Percentiles rank a stretch among this genome's conserved stretches.
Conservation (phyloP, 2,113 vertebrate genomes). For the Notothenia rossii region DNA sequence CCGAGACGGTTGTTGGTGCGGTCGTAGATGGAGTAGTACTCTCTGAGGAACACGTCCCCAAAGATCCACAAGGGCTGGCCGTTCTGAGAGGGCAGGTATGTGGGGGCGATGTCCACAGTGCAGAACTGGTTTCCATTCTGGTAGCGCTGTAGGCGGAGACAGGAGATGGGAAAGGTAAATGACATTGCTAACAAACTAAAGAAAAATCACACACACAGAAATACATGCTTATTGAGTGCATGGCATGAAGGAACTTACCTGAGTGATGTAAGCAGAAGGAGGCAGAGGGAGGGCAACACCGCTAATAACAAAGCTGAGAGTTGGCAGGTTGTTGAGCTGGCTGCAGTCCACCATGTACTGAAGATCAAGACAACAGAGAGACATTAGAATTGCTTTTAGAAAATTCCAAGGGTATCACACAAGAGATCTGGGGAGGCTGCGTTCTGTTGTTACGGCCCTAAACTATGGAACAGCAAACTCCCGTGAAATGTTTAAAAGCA, state of each 20-base stretch:
- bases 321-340: constrained; percentile 69
- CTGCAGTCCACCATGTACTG: constrained; percentile 76
- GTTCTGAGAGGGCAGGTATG: constrained; percentile 74
- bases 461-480: no score
- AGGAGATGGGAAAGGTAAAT: neutral
- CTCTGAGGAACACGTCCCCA: constrained; percentile 80
- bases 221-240: neutral
- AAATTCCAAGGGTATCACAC: no score
- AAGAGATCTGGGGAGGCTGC: no score
- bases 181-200: neutral
- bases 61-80: constrained; percentile 81
- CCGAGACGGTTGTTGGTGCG: constrained; percentile 75
- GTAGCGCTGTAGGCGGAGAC: constrained; percentile 24
- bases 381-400: neutral
- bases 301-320: constrained; percentile 73
- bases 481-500: no score
- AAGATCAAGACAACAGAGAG: constrained; percentile 13
- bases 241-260: constrained; percentile 36
- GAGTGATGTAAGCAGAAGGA: constrained; percentile 70
- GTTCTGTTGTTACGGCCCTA: no score
- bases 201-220: neutral
- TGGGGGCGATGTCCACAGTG: constrained; percentile 67
- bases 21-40: constrained; percentile 80
- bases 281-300: constrained; percentile 66
- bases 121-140: constrained; percentile 67